Evolutionary conservation across 2,888 invertebrate genomes (phyloP), one percentile per base, ranked within the genome.

Genomic region (Drosophila quasianomalipes): DNA sequence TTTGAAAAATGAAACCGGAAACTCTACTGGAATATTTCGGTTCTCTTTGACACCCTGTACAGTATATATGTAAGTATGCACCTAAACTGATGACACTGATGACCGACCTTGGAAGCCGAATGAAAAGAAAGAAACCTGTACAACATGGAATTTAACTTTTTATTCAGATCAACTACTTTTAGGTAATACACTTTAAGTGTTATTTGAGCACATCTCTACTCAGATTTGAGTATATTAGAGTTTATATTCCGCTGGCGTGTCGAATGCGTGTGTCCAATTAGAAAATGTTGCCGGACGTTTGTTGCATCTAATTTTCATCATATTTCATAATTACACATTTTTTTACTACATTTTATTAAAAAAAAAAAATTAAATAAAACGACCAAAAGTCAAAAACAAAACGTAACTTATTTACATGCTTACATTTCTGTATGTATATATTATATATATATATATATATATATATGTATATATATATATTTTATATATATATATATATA

Each of bases 371-470:
- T 22, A 22, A 31, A 35, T 37, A 19, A 19, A 19, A 37, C 33
- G 59, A 62, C 30, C 35, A 57, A 39, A 63, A 35, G 31, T 12
- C 12, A 30, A 60, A 62, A 74, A 66, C 58, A 77, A 68, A 76
- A 68, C 53, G 41, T 80, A 83, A 83, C 71, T 78, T 80, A 85
- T 82, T 77, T 79, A 85, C 85, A 87, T 82, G 65, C 70, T 70
- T 74, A 79, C 31, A 62, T 63, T 30, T 37, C 37, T 12, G 49
- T 16, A 55, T 52, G 51, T 72, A 63, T 72, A 52, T 22, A 6
- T n/a, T 55, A 33, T 49, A 53, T 47, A 59, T 66, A 63, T 62
- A 44, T 63, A 52, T 70, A 65, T 78, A 57, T 19, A 26, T 57
- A 52, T 30, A 16, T 64, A 66, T 55, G 19, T 58, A 28, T 44